Evolutionary conservation across 2,888 invertebrate species (phyloP), one percentile per base, ranked within the genome.

Genomic region (Phoenoteleia sp.): DNA sequence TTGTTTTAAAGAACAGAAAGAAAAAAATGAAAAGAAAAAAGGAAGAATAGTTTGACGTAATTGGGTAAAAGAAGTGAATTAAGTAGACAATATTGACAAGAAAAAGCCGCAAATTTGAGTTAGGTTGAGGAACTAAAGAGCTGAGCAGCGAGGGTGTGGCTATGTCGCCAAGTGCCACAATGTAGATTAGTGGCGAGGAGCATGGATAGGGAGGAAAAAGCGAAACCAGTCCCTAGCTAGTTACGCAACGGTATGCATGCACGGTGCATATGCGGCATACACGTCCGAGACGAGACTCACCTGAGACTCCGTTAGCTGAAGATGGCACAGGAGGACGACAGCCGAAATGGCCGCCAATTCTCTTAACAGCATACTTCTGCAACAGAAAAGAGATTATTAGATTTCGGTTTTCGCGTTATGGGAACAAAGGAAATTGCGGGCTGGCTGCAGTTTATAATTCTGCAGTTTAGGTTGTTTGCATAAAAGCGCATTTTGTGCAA

Each of bases 301-400:
- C 96, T 96, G 95, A 91, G 95, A 94, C 90, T 94, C 94, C 89
- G 94, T 94, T 93, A 95, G 94, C 91, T 95, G 95, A 91, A 94
- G 93, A 92, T 95, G 94, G 92, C 95, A 95, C 92, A 96, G 93
- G 88, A 95, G 94, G 92, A 95, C 94, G 95, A 95, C 96, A 96
- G 95, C 96, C 96, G 95, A 94, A 64, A 95, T 94, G 95, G 96
- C 94, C 96, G 96, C 95, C 95, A 95, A 94, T 95, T 96, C 95
- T 95, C 96, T 95, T 95, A 96, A 96, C 95, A 96, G 95, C 96
- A 96, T 96, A 94, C 94, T 95, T 95, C 96, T 96, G 95, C 33
- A 88, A 95, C 95, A 94, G 94, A 95, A 93, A 94, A n/a, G n/a
- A n/a, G n/a, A n/a, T n/a, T n/a, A n/a, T n/a, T n/a, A n/a, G n/a